Percentiles rank a stretch among this genome's conserved stretches.
Evolutionary conservation across 2,888 invertebrate species (phyloP).

Genomic region (Drosophila picticornis): DNA sequence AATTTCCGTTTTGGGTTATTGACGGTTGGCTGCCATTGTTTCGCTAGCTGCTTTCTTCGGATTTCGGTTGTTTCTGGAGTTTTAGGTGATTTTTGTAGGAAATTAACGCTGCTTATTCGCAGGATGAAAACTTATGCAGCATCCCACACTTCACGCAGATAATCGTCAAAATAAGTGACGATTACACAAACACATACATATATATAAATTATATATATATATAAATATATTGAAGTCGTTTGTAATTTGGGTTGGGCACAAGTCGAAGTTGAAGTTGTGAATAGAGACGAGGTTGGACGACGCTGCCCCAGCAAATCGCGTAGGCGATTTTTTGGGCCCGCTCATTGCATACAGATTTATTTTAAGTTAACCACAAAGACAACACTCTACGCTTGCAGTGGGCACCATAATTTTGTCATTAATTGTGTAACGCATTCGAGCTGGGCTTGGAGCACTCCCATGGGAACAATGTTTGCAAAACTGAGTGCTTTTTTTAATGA

Average conservation of each 20-base stretch:
- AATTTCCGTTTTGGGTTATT: conserved; percentile 72
- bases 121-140: conserved; percentile 38
- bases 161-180: conserved; percentile 61
- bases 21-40: conserved; percentile 40
- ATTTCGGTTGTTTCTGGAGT: conserved; percentile 40
- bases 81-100: conserved; percentile 33
- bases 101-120: conserved; percentile 32
- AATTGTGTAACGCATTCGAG: not conserved
- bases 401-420: not conserved
- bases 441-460: not conserved
- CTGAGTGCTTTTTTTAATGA: not conserved
- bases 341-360: conserved; percentile 63
- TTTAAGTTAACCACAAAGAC: conserved; percentile 47
- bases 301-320: conserved; percentile 51
- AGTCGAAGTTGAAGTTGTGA: conserved; percentile 21
- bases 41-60: conserved; percentile 44
- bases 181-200: not conserved
- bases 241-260: conserved; percentile 38
- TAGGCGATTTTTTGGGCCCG: conserved; percentile 68
- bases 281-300: conserved; percentile 41
- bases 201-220: not conserved
- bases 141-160: conserved; percentile 24
- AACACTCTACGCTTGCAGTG: conserved; percentile 1
- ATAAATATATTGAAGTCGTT: conserved; percentile 21
- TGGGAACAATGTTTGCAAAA: not conserved